These are phyloP conservation scores for Erpobdella octoculata DNA, from an alignment of 2,888 invertebrate genomes.

Conservation along the genomic window DNA sequence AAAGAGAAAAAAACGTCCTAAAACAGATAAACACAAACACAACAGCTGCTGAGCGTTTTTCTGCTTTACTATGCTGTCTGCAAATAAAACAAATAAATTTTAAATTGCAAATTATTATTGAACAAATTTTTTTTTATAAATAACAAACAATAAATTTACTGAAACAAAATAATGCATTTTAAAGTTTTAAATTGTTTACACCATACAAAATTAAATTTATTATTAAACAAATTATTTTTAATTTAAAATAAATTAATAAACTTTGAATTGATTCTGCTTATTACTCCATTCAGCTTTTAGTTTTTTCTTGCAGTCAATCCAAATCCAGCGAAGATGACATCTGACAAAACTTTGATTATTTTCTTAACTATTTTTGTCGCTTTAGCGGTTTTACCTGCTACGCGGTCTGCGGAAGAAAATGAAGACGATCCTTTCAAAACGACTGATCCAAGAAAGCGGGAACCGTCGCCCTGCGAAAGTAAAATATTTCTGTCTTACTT, in stretches of 20 bases:
- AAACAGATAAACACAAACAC: too few relatives aligned
- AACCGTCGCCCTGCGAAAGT: conserved; percentile 41
- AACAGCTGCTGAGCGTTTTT: too few relatives aligned
- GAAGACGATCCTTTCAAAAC: conserved; percentile 37
- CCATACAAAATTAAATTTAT: too few relatives aligned
- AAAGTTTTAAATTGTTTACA: too few relatives aligned
- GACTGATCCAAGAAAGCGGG: conserved; percentile 37
- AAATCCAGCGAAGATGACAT: not conserved
- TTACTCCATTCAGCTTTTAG: not conserved
- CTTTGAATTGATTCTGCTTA: not conserved
- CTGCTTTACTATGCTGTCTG: too few relatives aligned
- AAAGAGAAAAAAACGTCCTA: too few relatives aligned
- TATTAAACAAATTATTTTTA: not conserved
- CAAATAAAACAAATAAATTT: too few relatives aligned
- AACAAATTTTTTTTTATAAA: too few relatives aligned
- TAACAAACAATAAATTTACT: too few relatives aligned
- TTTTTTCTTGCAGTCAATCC: not conserved
- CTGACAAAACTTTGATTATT: not conserved
- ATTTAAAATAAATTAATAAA: not conserved
- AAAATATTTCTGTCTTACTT: not conserved
- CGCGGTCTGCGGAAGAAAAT: not conserved
- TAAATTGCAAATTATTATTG: too few relatives aligned
- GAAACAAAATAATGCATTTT: too few relatives aligned
- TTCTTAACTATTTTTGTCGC: not conserved
- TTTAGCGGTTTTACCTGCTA: too few relatives aligned